Percentiles rank a stretch among this genome's conserved stretches.
Evolutionary conservation across 1,140 invertebrate species (phyloP).

Genomic region (Tyrophagus putrescentiae): DNA sequence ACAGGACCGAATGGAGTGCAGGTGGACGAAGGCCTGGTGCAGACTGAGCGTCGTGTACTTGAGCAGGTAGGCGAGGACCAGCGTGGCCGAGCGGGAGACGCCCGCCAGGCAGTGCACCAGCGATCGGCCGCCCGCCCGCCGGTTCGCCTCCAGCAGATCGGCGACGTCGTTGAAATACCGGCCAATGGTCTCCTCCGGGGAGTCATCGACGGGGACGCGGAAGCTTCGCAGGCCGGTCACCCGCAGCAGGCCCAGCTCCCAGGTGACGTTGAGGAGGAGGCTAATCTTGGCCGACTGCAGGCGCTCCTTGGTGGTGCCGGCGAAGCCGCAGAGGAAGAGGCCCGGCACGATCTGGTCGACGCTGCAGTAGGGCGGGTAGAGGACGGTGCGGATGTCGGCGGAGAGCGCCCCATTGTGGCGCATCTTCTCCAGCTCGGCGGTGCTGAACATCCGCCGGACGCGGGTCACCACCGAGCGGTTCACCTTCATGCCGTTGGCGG

Average conservation of each 20-base stretch:
- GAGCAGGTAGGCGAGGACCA: conserved; percentile 73
- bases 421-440: too few species aligned
- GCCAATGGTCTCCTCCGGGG: background rate
- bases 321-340: too few species aligned
- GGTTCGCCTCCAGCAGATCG: background rate
- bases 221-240: background rate
- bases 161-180: conserved; percentile 14
- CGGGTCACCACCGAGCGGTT: too few species aligned
- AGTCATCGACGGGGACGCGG: conserved; percentile 10
- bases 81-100: conserved; percentile 62
- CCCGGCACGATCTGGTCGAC: too few species aligned
- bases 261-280: conserved; percentile 8
- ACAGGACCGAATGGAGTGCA: background rate
- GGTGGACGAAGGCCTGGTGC: conserved; percentile 45
- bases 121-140: background rate
- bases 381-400: too few species aligned
- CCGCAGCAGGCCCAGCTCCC: background rate
- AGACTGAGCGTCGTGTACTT: conserved; percentile 61
- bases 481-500: too few species aligned
- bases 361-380: too few species aligned
- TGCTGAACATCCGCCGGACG: too few species aligned
- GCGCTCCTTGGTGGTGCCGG: too few species aligned
- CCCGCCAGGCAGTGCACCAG: conserved; percentile 79
- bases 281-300: too few species aligned
- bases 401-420: too few species aligned